Base-by-base conservation (phyloP, 2,888 invertebrate genomes). In the Agrotis clavis region DNA sequence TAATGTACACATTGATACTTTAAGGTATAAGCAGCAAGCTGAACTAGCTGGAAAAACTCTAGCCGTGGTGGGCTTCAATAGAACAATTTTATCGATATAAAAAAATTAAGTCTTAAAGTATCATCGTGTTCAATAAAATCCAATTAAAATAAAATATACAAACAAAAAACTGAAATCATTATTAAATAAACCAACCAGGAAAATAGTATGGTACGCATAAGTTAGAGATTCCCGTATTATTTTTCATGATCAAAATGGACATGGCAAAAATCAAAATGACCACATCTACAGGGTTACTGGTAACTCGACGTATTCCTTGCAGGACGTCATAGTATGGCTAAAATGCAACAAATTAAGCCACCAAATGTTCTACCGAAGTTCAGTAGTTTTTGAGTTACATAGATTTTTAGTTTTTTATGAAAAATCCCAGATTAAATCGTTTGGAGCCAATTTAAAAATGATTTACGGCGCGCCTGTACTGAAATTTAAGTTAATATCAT, bases 1-100 rank as follows among this genome's bases (percentile, higher is more conserved):
- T 60, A 50, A 25, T 64, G 41, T 56, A 68, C 66, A 74, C 50
- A 50, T 45, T 73, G 67, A 73, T n/a, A 70, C 69, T 81, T 64
- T 35, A 71, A 72, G 13, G 56, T 14, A 21, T 56, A 7, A 7
- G 57, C n/a, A 35, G n/a, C n/a, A 14, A 35, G n/a, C 57, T 53
- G 21, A 53, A 54, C 7, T 35, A 57, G 6, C n/a, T 57, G 30
- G n/a, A 5, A 13, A n/a, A n/a, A 57, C 13, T 57, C n/a, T n/a
- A 35, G n/a, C 30, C 35, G 35, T 57, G 14, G 14, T n/a, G 2
- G 30, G 13, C 7, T 13, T 35, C 13, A n/a, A 30, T 30, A 1
- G 4, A 30, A 30, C 4, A 5, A 30, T 30, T 5, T 5, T 30
- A 30, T 0, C 30, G 30, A 5, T 5, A 5, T 30, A 2, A 30